These are phyloP conservation scores for Hyalella azteca DNA, from an alignment of 2,888 invertebrate genomes.

Conservation along the genomic window DNA sequence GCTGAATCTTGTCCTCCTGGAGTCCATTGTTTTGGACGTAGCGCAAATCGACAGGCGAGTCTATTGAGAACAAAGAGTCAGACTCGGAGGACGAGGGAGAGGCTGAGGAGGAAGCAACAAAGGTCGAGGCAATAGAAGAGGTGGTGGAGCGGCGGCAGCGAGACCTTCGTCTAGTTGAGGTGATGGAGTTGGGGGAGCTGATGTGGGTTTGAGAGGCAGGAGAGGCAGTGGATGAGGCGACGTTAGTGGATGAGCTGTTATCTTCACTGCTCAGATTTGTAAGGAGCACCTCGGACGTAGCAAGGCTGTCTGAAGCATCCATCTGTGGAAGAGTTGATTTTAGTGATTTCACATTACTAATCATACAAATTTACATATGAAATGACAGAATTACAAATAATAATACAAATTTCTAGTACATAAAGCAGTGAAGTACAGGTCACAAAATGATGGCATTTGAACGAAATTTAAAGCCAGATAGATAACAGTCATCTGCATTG, in stretches of 20 bases:
- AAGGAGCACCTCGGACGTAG: constrained; percentile 1
- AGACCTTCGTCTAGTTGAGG: neutral
- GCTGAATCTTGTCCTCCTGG: neutral
- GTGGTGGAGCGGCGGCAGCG: neutral
- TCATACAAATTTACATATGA: too few relatives aligned
- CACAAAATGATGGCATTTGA: too few relatives aligned
- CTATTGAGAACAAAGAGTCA: too few relatives aligned
- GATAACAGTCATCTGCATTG: too few relatives aligned
- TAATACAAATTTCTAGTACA: too few relatives aligned
- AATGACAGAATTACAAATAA: too few relatives aligned
- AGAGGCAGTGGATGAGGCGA: neutral
- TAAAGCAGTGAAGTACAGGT: too few relatives aligned
- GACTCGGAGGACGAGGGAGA: neutral
- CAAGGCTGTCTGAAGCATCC: constrained; percentile 13
- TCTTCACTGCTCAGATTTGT: constrained; percentile 18
- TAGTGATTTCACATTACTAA: too few relatives aligned
- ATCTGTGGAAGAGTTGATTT: neutral
- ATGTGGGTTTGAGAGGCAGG: neutral
- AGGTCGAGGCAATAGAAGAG: neutral
- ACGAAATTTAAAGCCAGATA: too few relatives aligned
- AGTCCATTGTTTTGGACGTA: neutral
- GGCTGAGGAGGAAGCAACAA: neutral
- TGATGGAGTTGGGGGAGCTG: too few relatives aligned
- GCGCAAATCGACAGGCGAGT: neutral
- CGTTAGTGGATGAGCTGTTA: neutral